Base-by-base conservation (phyloP, 2,113 vertebrate species). In the Cryptomyrus ogoouensis region DNA sequence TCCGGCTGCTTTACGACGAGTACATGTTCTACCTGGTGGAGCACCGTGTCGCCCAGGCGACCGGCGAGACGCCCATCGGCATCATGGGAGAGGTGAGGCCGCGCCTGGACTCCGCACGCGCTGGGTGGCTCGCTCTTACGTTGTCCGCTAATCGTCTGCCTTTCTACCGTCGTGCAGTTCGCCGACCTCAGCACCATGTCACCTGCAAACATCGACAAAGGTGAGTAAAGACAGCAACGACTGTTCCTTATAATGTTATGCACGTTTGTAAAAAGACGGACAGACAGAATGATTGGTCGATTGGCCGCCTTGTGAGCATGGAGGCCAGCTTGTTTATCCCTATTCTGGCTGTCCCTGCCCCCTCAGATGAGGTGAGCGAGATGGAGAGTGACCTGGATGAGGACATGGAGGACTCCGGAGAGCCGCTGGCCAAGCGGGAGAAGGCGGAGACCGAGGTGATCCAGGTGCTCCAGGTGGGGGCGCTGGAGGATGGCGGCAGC, bases 11-110 rank as follows among this genome's bases (percentile, higher is more conserved):
- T 1, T 99, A 99, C 0, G 98, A 99, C 0, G 98, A 99, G 91
- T 99, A 99, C 95, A 99, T 99, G 98, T 99, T 99, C 94, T 99
- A 99, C 94, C 96, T 99, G 92, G 98, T 99, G 87, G 98, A 99
- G 94, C 98, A 99, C 62, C 98, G 98, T 0, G 98, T 99, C 6
- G 98, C 98, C 15, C 96, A 97, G 91, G 98, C 98, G 0, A 98
- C 98, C 0, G 98, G 98, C 62, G 98, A 99, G 95, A 99, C 98
- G 0, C 97, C 98, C 0, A 99, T 99, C 0, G 98, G 98, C 0
- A 97, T 99, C 66, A 99, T 99, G 98, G 98, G 98, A 87, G 98
- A 99, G 97, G 98, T 99, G 93, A 95, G 95, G 19, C 89, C 10
- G 15, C 2, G 19, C 49, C 50, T 12, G 56, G 39, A 31, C 35